Evolutionary conservation across 2,797 vertebrate species (phyloP).

Genomic region (Micromesistius poutassou): DNA sequence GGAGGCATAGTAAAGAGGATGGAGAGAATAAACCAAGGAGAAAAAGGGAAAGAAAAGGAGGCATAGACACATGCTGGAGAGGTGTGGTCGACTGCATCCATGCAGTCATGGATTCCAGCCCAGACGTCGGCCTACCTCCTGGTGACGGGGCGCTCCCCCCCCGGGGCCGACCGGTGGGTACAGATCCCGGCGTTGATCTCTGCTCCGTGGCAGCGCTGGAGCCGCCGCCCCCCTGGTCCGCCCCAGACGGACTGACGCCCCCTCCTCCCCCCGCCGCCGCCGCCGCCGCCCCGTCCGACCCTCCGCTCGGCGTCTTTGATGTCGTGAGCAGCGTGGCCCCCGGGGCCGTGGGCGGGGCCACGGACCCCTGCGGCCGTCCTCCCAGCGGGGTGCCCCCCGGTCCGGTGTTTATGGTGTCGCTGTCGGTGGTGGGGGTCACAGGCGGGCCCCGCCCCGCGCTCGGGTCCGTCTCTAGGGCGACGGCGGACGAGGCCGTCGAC

Average conservation of each 20-base stretch:
- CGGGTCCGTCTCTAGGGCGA: constrained; percentile 49
- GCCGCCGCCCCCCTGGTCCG: not conserved
- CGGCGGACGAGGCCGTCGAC: constrained; percentile 20
- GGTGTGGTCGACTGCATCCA: constrained; percentile 56
- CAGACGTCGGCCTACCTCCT: constrained; percentile 65
- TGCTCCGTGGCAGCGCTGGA: constrained; percentile 25
- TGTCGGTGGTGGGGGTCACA: constrained; percentile 8
- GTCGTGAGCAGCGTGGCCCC: constrained; percentile 28
- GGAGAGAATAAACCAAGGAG: too few relatives aligned
- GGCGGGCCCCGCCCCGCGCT: constrained; percentile 35
- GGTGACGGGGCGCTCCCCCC: constrained; percentile 41
- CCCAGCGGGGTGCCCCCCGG: constrained; percentile 28
- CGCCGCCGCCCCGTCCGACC: constrained; percentile 1
- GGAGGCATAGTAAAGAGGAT: too few relatives aligned
- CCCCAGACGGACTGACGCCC: constrained; percentile 17
- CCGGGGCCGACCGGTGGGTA: constrained; percentile 50
- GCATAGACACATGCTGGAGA: not conserved
- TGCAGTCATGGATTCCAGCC: constrained; percentile 37
- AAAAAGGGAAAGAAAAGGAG: too few relatives aligned
- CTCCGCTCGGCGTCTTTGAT: constrained; percentile 16
- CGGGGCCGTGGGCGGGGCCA: constrained; percentile 15
- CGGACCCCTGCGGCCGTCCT: constrained; percentile 15
- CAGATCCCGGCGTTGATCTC: constrained; percentile 33
- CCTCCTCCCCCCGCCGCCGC: constrained; percentile 14
- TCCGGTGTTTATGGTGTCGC: constrained; percentile 42